A percentile compares a stretch with the other conserved stretches of the same genome.
phyloP scores from a whole-genome alignment of 1,140 invertebrate species.

The Anthonomus grandis region DNA sequence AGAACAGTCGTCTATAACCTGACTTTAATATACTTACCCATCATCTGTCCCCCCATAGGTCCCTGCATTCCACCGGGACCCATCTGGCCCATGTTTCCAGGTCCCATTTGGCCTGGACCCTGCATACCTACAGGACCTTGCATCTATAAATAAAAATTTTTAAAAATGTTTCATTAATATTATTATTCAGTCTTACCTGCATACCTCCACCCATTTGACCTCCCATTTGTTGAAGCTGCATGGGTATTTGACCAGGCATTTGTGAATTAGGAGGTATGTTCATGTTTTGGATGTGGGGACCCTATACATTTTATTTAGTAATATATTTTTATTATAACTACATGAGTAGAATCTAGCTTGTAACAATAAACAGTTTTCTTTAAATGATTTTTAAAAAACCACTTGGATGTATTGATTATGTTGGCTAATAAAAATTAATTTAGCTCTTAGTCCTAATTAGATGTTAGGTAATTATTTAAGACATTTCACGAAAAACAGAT shows the following conservation, averaged over 20 bases:
- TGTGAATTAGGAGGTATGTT: slow-evolving; percentile 42
- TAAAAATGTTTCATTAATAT: background rate
- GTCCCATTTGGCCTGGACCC: slow-evolving; percentile 21
- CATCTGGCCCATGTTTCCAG: slow-evolving; percentile 45
- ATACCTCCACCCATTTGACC: slow-evolving; percentile 45
- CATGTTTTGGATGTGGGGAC: slow-evolving; percentile 39
- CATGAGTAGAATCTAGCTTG: too few species aligned
- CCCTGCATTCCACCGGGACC: slow-evolving; percentile 50
- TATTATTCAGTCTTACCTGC: slow-evolving; percentile 19
- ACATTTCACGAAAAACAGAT: too few species aligned
- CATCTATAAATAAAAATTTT: slow-evolving; percentile 8
- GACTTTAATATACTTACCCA: slow-evolving; percentile 28
- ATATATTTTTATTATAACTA: too few species aligned
- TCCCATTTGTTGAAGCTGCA: slow-evolving; percentile 52
- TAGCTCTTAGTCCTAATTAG: too few species aligned
- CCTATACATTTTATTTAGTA: too few species aligned
- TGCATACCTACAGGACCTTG: slow-evolving; percentile 16
- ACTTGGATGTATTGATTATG: too few species aligned
- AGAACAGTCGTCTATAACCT: slow-evolving; percentile 1
- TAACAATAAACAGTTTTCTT: slow-evolving; percentile 4
- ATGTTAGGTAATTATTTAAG: too few species aligned
- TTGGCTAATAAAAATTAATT: too few species aligned
- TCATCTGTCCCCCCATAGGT: slow-evolving; percentile 46
- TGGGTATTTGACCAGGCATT: slow-evolving; percentile 34
- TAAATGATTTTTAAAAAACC: too few species aligned